These are phyloP conservation scores for Clamator glandarius DNA, from an alignment of 2,797 vertebrate species.

Conservation along the genomic window DNA sequence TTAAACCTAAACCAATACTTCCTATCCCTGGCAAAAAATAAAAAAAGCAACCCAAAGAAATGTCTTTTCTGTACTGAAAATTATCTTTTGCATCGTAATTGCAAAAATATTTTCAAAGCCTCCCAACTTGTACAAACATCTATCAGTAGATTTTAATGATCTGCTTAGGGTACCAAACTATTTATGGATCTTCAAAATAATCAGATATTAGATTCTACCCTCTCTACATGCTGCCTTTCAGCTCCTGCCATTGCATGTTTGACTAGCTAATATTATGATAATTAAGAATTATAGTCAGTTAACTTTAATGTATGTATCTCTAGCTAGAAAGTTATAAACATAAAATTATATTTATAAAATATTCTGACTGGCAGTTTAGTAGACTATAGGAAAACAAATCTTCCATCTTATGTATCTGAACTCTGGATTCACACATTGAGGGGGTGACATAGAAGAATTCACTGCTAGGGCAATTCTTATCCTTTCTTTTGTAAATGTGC, in stretches of 20 bases:
- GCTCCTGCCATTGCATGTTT: neutral
- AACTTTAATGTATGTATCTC: neutral
- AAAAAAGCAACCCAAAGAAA: fast-evolving
- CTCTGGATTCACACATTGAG: neutral
- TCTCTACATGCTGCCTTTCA: neutral
- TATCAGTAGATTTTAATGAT: neutral
- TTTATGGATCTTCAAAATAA: constrained; percentile 34
- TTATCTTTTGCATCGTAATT: neutral
- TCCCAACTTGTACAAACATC: neutral
- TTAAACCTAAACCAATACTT: neutral
- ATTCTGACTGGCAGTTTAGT: neutral
- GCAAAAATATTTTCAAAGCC: neutral
- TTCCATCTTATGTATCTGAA: neutral
- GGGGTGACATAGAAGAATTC: neutral
- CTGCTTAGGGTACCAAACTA: neutral
- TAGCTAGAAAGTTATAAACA: neutral
- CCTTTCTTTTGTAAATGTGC: fast-evolving
- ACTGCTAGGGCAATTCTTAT: neutral
- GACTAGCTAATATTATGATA: neutral
- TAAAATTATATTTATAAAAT: neutral
- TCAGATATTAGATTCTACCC: constrained; percentile 3
- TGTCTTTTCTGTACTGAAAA: neutral
- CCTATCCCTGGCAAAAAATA: neutral
- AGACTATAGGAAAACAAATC: neutral
- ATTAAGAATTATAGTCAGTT: neutral